Conservation (phyloP, 2,888 invertebrate species). For the Sarcophaga subvicina region DNA sequence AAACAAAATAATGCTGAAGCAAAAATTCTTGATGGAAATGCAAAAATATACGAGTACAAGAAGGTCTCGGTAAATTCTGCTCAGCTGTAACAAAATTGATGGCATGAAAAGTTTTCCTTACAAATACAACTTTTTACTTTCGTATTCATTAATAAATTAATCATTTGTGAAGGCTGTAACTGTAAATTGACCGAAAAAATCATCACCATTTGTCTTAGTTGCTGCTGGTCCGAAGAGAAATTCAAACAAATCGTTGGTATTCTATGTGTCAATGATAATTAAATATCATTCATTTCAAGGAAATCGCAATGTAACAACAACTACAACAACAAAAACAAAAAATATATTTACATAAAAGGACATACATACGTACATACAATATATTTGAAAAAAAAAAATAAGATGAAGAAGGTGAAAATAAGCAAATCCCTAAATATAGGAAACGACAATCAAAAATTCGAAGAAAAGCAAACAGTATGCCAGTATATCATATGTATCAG, state of each 20-base stretch:
- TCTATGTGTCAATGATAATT: neutral
- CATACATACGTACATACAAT: too few relatives aligned
- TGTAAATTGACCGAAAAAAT: constrained; percentile 50
- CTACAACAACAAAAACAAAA: too few relatives aligned
- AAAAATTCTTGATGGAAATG: neutral
- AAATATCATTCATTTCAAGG: neutral
- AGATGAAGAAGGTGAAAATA: too few relatives aligned
- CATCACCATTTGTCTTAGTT: constrained; percentile 53
- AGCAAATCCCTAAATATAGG: too few relatives aligned
- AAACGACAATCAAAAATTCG: too few relatives aligned
- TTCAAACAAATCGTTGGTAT: neutral
- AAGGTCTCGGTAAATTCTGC: neutral
- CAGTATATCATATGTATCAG: too few relatives aligned
- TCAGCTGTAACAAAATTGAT: constrained; percentile 25
- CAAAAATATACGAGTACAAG: neutral
- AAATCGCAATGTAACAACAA: neutral
- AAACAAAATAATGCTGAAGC: neutral
- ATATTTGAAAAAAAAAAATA: too few relatives aligned
- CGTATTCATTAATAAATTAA: constrained; percentile 49
- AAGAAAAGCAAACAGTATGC: too few relatives aligned
- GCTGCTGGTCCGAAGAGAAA: constrained; percentile 9
- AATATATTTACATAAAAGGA: too few relatives aligned
- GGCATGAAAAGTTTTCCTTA: constrained; percentile 37
- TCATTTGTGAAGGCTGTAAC: constrained; percentile 56
- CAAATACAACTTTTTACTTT: constrained; percentile 32